Evolutionary conservation across 2,113 vertebrate species (phyloP).

Genomic region (Condylura cristata): DNA sequence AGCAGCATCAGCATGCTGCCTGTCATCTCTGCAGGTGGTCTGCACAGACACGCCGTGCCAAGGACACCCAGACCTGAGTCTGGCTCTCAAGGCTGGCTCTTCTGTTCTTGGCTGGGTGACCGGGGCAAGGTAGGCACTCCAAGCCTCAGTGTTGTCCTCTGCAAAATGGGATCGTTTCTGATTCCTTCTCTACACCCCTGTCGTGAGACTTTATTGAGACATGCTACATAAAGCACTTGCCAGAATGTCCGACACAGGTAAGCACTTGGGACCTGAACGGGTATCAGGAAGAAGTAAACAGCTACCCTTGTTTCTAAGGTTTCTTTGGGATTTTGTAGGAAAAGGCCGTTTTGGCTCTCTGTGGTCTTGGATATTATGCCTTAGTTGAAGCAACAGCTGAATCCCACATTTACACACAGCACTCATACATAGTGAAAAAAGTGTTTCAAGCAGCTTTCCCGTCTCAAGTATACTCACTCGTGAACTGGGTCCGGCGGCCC

Average conservation of each 20-base stretch:
- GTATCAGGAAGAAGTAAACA: neutral
- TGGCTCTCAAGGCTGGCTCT: neutral
- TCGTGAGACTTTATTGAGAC: neutral
- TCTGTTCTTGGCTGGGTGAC: neutral
- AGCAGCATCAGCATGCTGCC: neutral
- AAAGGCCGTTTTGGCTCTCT: too few relatives aligned
- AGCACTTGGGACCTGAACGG: neutral
- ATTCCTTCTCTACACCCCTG: neutral
- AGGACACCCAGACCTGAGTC: accelerated
- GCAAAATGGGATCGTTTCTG: neutral
- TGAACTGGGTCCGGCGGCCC: slow-evolving; percentile 90
- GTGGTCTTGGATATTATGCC: neutral
- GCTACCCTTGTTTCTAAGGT: neutral
- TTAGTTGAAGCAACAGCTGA: neutral
- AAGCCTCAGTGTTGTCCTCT: neutral
- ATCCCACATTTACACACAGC: neutral
- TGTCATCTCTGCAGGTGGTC: neutral
- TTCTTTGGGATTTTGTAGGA: neutral
- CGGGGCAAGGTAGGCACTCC: neutral
- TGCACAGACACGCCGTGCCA: neutral
- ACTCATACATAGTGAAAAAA: neutral
- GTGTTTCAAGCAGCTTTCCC: accelerated
- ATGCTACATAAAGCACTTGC: neutral
- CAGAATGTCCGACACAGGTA: neutral
- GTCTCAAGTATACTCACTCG: slow-evolving; percentile 88